phyloP scores from a whole-genome alignment of 2,113 vertebrate species.

The Electrona antarctica region DNA sequence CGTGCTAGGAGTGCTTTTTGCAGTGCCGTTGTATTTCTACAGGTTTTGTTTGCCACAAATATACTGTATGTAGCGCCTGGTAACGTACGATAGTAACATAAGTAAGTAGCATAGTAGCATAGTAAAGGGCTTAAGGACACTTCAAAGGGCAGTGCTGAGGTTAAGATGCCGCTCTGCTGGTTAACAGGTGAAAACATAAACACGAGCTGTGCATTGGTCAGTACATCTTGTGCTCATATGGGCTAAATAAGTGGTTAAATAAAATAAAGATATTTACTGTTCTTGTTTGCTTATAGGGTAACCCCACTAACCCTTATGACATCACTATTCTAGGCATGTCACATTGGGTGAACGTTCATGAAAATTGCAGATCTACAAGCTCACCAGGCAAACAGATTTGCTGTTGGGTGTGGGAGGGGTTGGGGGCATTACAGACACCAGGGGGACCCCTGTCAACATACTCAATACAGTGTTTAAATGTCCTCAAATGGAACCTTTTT shows the following conservation, averaged over 20 bases:
- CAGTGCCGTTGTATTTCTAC: conserved; percentile 5
- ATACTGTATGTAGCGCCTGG: conserved; percentile 34
- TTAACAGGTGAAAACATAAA: conserved; percentile 18
- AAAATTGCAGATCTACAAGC: too few species aligned
- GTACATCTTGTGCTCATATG: conserved; percentile 8
- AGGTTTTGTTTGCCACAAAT: conserved; percentile 10
- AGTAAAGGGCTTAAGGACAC: conserved; percentile 60
- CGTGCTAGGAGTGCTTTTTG: conserved; percentile 13
- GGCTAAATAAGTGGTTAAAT: not conserved
- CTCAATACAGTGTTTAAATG: too few species aligned
- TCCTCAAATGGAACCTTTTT: not conserved
- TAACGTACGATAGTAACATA: not conserved
- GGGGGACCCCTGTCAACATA: too few species aligned
- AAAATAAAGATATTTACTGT: not conserved
- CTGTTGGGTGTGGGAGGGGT: too few species aligned
- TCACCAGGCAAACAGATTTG: too few species aligned
- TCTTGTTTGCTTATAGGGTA: too few species aligned
- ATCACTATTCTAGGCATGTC: too few species aligned
- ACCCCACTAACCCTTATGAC: too few species aligned
- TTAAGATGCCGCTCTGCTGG: conserved; percentile 20
- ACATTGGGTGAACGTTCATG: too few species aligned
- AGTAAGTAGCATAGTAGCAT: conserved; percentile 7
- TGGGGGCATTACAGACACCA: too few species aligned
- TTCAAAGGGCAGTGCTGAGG: conserved; percentile 43
- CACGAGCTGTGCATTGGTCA: not conserved